Conservation (phyloP, 2,113 vertebrate species). For the Entosphenus tridentatus region DNA sequence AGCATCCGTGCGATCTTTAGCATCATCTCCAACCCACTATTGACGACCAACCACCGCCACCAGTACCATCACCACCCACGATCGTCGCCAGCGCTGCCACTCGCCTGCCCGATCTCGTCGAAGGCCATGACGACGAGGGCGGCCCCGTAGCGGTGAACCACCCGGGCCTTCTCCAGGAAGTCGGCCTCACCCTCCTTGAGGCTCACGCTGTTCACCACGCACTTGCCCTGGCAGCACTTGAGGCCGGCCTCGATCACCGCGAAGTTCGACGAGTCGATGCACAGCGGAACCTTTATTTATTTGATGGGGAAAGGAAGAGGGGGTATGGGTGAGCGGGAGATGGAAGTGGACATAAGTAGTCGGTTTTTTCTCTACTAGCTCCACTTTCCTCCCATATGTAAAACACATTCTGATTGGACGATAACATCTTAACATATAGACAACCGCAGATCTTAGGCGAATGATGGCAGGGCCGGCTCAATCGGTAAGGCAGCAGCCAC, state of each 20-base stretch:
- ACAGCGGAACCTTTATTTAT: constrained; percentile 51
- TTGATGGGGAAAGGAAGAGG: too few species aligned
- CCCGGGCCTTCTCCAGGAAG: constrained; percentile 45
- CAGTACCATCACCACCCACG: not conserved
- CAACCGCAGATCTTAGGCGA: too few species aligned
- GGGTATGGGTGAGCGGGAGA: too few species aligned
- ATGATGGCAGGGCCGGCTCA: too few species aligned
- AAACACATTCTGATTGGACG: too few species aligned
- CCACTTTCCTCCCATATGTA: too few species aligned
- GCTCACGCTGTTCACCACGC: constrained; percentile 91
- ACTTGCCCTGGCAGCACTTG: constrained; percentile 85
- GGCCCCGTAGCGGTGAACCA: constrained; percentile 53
- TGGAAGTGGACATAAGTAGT: too few species aligned
- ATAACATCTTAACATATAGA: too few species aligned
- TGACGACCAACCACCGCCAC: not conserved
- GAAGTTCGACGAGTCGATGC: constrained; percentile 89
- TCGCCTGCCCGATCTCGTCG: constrained; percentile 74
- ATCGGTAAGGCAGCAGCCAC: too few species aligned
- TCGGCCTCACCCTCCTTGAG: constrained; percentile 78
- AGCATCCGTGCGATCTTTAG: too few species aligned
- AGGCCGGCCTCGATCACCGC: constrained; percentile 73
- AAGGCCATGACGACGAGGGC: constrained; percentile 92
- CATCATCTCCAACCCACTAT: too few species aligned
- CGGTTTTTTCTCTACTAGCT: too few species aligned
- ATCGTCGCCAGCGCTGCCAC: constrained; percentile 8